Conservation (phyloP, 2,888 invertebrate genomes). For the Macaria liturata region DNA sequence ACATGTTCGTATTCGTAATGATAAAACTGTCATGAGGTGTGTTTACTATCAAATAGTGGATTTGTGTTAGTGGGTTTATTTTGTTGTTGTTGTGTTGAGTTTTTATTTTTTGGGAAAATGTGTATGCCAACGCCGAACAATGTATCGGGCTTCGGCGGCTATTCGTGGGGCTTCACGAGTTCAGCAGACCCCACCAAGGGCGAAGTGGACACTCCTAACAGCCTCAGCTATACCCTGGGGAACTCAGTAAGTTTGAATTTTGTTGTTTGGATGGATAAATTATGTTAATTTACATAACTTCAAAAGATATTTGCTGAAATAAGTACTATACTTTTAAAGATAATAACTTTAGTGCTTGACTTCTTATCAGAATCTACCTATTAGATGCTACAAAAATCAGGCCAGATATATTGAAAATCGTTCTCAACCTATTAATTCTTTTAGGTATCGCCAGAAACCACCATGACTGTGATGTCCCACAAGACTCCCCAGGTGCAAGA, state of each 20-base stretch:
- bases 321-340: too few relatives aligned
- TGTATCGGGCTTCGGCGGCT: slow-evolving; percentile 80
- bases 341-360: too few relatives aligned
- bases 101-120: slow-evolving; percentile 63
- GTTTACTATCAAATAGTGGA: slow-evolving; percentile 77
- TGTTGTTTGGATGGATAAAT: too few relatives aligned
- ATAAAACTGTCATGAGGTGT: slow-evolving; percentile 79
- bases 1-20: slow-evolving; percentile 74
- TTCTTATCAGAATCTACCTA: too few relatives aligned
- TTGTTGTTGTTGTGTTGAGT: slow-evolving; percentile 57
- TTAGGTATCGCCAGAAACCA: slow-evolving; percentile 79
- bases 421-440: slow-evolving; percentile 27
- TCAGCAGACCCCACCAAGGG: slow-evolving; percentile 76
- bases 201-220: slow-evolving; percentile 78
- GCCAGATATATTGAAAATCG: too few relatives aligned
- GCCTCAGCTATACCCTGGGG: slow-evolving; percentile 77
- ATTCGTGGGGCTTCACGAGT: slow-evolving; percentile 80
- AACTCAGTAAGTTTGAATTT: slow-evolving; percentile 64
- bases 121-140: slow-evolving; percentile 82
- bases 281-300: too few relatives aligned
- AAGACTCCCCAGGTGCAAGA: slow-evolving; percentile 79
- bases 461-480: slow-evolving; percentile 78
- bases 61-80: slow-evolving; percentile 73
- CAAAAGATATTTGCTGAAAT: too few relatives aligned
- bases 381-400: too few relatives aligned